These are phyloP conservation scores for Ophion ellenae DNA, from an alignment of 2,888 invertebrate genomes.

Conservation along the genomic window DNA sequence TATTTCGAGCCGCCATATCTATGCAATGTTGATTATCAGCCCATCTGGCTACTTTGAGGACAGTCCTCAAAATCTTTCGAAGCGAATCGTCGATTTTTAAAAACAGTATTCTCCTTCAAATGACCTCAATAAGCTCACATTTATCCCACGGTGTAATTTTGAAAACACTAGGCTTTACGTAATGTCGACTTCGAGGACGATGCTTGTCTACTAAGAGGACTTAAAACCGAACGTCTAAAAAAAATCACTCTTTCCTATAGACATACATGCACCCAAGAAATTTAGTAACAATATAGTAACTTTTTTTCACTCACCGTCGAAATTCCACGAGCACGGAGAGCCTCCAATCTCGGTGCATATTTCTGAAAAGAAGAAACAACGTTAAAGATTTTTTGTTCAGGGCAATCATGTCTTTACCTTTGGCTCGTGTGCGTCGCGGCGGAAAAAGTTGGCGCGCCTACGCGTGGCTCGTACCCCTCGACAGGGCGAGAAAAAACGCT, in stretches of 20 bases:
- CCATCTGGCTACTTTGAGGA: neutral
- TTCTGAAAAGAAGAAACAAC: slow-evolving; percentile 12
- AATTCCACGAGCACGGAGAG: neutral
- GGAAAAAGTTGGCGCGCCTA: neutral
- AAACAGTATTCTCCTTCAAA: neutral
- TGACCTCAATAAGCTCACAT: neutral
- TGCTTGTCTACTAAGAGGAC: too few relatives aligned
- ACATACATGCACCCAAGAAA: neutral
- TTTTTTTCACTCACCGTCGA: neutral
- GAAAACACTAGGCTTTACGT: neutral
- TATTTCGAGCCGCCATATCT: neutral
- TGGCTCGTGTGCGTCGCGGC: neutral
- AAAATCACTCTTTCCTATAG: neutral
- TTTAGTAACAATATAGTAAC: neutral
- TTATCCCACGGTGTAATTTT: neutral
- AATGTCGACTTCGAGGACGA: neutral
- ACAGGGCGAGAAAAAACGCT: slow-evolving; percentile 4
- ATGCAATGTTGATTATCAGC: neutral
- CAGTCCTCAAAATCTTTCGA: neutral
- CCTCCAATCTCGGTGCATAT: neutral
- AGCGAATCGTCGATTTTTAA: neutral
- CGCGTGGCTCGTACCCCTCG: neutral
- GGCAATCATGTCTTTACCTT: neutral
- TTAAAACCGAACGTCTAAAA: neutral
- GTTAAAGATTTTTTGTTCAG: neutral